These are phyloP conservation scores for Meriones psammophilus DNA, from an alignment of 2,797 vertebrate genomes.

Conservation along the genomic window DNA sequence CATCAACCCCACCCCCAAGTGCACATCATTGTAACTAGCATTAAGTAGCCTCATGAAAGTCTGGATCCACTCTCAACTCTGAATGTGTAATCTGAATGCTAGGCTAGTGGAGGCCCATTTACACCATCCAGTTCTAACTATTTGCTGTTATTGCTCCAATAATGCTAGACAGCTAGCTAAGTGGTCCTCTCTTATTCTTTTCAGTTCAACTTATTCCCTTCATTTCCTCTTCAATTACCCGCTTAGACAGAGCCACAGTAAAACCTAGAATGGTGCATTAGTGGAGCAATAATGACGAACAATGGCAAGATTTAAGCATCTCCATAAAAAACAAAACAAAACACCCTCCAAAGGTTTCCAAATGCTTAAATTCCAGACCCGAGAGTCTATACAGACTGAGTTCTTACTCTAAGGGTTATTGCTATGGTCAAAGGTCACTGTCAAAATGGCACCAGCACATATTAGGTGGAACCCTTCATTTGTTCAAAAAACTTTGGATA, in stretches of 20 bases:
- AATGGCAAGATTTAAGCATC: neutral
- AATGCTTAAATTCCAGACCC: neutral
- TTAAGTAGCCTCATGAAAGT: neutral
- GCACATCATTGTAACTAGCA: neutral
- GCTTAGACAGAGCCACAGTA: neutral
- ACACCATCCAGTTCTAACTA: neutral
- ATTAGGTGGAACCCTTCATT: neutral
- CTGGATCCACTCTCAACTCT: neutral
- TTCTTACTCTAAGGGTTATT: neutral
- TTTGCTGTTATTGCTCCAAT: neutral
- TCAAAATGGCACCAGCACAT: neutral
- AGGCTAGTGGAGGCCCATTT: neutral
- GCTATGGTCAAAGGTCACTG: neutral
- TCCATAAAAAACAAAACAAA: neutral
- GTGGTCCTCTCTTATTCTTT: neutral
- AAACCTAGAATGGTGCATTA: neutral
- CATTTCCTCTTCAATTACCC: neutral
- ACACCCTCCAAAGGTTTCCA: neutral
- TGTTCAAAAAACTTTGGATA: neutral
- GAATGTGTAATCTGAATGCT: neutral
- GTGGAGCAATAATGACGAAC: neutral
- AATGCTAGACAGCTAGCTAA: neutral
- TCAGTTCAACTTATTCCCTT: too few relatives aligned
- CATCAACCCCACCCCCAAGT: neutral
- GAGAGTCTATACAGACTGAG: neutral